phyloP scores from a whole-genome alignment of 2,113 vertebrate genomes.

The Chamaea fasciata region DNA sequence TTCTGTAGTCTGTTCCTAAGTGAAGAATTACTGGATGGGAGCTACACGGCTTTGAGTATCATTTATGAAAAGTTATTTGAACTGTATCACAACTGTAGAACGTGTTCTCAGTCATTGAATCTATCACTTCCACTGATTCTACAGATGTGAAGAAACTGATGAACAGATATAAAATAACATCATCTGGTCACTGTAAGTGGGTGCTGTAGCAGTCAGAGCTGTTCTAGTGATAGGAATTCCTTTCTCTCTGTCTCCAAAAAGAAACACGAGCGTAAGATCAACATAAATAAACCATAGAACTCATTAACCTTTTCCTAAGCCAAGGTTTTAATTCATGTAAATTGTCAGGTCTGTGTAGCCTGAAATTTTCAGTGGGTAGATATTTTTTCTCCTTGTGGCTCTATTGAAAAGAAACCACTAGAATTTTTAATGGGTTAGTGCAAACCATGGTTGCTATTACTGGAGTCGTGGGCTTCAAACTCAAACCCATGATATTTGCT shows the following conservation, averaged over 20 bases:
- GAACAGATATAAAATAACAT: neutral
- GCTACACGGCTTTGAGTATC: neutral
- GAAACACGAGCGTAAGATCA: neutral
- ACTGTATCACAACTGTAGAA: neutral
- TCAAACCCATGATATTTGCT: neutral
- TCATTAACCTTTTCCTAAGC: neutral
- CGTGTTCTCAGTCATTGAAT: neutral
- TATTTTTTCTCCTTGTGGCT: neutral
- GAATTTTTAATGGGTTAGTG: neutral
- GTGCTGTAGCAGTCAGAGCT: fast-evolving
- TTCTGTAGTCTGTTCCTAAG: neutral
- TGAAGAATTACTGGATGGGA: neutral
- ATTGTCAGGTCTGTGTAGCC: neutral
- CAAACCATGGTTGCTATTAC: neutral
- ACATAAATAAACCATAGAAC: neutral
- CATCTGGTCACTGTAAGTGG: neutral
- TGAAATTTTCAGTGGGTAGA: neutral
- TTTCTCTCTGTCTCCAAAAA: neutral
- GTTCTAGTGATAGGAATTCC: neutral
- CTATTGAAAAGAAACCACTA: neutral
- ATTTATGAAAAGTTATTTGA: neutral
- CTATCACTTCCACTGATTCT: neutral
- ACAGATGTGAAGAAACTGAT: neutral
- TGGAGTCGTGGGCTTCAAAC: neutral
- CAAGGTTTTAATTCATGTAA: neutral